Evolutionary conservation across 2,888 invertebrate genomes (phyloP).

Genomic region (Volucella inflata): DNA sequence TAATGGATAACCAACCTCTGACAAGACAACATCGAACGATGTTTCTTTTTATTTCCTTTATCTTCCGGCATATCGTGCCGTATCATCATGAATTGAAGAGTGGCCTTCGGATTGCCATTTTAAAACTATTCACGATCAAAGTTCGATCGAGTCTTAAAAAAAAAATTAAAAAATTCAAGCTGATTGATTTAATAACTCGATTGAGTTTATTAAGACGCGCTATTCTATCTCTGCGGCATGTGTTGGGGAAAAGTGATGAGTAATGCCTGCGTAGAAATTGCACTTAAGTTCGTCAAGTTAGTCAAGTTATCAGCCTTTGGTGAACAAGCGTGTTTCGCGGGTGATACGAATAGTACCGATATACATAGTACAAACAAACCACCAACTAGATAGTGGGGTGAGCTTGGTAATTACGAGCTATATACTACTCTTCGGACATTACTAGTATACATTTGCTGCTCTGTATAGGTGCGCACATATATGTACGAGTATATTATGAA

Average conservation of each 20-base stretch:
- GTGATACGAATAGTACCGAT: too few relatives aligned
- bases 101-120: background rate
- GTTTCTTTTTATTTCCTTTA: background rate
- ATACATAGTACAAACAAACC: too few relatives aligned
- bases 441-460: too few relatives aligned
- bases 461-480: too few relatives aligned
- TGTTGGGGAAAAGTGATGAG: background rate
- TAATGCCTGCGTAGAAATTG: background rate
- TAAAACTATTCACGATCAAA: background rate
- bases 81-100: background rate
- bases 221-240: background rate
- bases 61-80: background rate
- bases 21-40: conserved; percentile 25
- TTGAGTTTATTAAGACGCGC: conserved; percentile 5
- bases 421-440: too few relatives aligned
- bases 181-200: conserved; percentile 11
- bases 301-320: background rate
- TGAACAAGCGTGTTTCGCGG: too few relatives aligned
- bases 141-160: background rate
- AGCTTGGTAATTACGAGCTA: too few relatives aligned
- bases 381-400: too few relatives aligned
- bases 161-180: conserved; percentile 6
- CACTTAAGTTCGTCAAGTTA: background rate
- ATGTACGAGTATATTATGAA: too few relatives aligned
- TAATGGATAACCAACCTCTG: conserved; percentile 17